phyloP scores from a whole-genome alignment of 2,888 invertebrate genomes.

The Caenorhabditis virilis region DNA sequence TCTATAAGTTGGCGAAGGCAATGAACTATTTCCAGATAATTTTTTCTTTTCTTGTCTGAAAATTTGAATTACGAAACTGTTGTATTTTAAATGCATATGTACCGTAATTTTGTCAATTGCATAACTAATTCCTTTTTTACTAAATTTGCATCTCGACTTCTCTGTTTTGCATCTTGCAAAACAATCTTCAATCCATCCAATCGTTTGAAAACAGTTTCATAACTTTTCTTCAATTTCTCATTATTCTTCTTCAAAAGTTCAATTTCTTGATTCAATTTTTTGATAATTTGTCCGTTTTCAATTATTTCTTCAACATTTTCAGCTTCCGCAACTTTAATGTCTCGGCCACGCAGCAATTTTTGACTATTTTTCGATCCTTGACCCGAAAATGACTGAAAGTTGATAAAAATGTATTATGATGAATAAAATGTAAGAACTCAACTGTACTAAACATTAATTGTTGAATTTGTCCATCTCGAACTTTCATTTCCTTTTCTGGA shows the following conservation, averaged over 20 bases:
- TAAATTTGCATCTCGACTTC: conserved; percentile 2
- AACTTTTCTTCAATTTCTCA: conserved; percentile 21
- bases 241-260: conserved; percentile 18
- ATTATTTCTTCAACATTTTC: conserved; percentile 8
- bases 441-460: background rate
- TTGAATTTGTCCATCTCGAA: no score
- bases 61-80: no score
- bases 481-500: background rate
- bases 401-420: no score
- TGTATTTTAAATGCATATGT: background rate
- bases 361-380: background rate
- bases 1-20: no score
- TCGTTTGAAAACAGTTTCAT: conserved; percentile 7
- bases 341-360: background rate
- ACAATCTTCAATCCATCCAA: conserved; percentile 11
- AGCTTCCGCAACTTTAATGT: conserved; percentile 5
- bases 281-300: conserved; percentile 14
- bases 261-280: conserved; percentile 18
- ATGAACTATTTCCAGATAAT: background rate
- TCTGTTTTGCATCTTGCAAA: conserved; percentile 12
- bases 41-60: background rate
- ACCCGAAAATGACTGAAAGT: no score
- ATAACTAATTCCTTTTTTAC: conserved; percentile 9
- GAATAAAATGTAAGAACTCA: no score
- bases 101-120: conserved; percentile 9